Percentiles rank a stretch among this genome's conserved stretches.
Evolutionary conservation across 2,888 invertebrate genomes (phyloP).

Genomic region (Galerucella nymphaeae): DNA sequence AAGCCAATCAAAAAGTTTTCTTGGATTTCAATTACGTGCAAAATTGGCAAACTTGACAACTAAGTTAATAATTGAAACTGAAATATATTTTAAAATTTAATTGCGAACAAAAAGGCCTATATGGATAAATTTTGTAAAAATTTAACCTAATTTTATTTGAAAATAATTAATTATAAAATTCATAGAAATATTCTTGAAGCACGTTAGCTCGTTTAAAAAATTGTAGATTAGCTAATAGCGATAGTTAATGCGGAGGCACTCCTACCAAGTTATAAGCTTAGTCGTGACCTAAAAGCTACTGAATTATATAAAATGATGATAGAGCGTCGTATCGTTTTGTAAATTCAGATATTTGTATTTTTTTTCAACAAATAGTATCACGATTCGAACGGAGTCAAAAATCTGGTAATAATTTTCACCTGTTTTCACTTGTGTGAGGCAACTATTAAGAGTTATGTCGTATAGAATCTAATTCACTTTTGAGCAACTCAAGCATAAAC

Average conservation of each 20-base stretch:
- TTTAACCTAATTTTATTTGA: too few relatives aligned
- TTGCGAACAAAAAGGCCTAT: background rate
- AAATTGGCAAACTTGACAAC: slow-evolving; percentile 56
- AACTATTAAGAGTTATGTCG: slow-evolving; percentile 47
- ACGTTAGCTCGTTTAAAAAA: background rate
- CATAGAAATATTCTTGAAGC: background rate
- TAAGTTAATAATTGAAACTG: slow-evolving; percentile 48
- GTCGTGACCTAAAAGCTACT: slow-evolving; percentile 41
- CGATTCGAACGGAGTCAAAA: slow-evolving; percentile 40
- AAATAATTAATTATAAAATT: too few relatives aligned
- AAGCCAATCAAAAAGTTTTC: slow-evolving; percentile 63
- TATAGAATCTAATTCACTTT: slow-evolving; percentile 47
- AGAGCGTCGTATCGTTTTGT: slow-evolving; percentile 39
- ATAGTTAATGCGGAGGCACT: slow-evolving; percentile 14
- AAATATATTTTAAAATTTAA: slow-evolving; percentile 9
- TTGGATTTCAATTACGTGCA: slow-evolving; percentile 58
- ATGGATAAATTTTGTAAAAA: background rate
- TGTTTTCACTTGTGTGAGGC: slow-evolving; percentile 46
- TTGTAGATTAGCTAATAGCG: background rate
- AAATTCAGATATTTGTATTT: slow-evolving; percentile 35
- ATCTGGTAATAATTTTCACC: slow-evolving; percentile 44
- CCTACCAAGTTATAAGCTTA: slow-evolving; percentile 29
- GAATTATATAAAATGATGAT: slow-evolving; percentile 42
- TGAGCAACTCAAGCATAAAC: slow-evolving; percentile 52
- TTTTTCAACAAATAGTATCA: slow-evolving; percentile 40